Base-by-base conservation (phyloP, 2,113 vertebrate genomes). In the Cyprinodon brontotheroides region DNA sequence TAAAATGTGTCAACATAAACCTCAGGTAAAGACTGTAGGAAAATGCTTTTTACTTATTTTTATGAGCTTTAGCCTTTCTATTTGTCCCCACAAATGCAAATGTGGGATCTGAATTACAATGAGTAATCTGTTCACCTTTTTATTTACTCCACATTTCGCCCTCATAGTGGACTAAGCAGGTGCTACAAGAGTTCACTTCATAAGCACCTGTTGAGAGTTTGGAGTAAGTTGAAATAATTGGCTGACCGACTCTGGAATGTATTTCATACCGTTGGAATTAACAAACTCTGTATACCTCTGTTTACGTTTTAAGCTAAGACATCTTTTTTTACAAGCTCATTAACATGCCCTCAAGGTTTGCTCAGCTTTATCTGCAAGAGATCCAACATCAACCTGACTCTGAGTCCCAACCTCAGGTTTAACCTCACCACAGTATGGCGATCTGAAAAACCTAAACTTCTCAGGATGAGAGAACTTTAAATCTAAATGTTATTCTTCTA, bases 401-500 rank as follows among this genome's bases (percentile, higher is more conserved):
- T 57, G 73, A 48, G 45, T 65, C 70, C 53, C 84, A 47, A 87
- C 81, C 85, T 80, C 79, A 72, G 67, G 74, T 67, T 82, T 83
- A 70, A 79, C 89, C 75, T 80, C 70, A 76, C 69, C 41, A 68
- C 81, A 80, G 82, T 86, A 89, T 88, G 83, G 75, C 79, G 79
- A 82, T 80, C 85, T 36, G 81, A 84, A 89, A 82, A 80, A 85
- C 86, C 91, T 90, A 87, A 91, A 90, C 92, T 89, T 94, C 89
- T 89, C 85, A 90, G 92, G 92, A 93, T 93, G 93, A 93, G 92
- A 94, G 93, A 94, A 94, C 91, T 91, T 93, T 92, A 87, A 95
- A 92, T 93, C 92, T 93, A 93, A 95, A 94, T 94, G 94, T 95
- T 95, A 93, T 95, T 94, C 93, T 94, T 95, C 91, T 92, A 72